Percentiles rank a stretch among this genome's conserved stretches.
Conservation (phyloP, 2,797 vertebrate genomes). For the Schizopygopsis pylzovi region DNA sequence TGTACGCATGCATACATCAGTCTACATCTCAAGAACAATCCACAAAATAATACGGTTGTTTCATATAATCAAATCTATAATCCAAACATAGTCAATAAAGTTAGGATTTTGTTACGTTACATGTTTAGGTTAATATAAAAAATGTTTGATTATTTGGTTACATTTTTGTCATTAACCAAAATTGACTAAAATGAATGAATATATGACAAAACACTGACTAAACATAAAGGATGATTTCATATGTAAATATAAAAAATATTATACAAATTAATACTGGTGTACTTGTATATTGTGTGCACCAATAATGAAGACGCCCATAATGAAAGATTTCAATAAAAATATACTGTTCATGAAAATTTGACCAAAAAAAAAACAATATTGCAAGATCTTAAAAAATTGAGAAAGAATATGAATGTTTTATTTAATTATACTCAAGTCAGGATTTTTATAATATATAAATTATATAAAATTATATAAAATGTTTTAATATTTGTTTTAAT, state of each 20-base stretch:
- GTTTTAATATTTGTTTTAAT: neutral
- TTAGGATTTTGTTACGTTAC: neutral
- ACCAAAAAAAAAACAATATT: neutral
- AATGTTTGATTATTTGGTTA: neutral
- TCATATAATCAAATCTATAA: neutral
- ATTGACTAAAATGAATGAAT: neutral
- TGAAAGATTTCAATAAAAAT: neutral
- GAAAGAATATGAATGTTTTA: neutral
- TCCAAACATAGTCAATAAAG: neutral
- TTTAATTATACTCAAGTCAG: neutral
- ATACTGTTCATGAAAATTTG: neutral
- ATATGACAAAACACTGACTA: neutral
- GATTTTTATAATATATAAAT: neutral
- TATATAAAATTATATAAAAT: neutral
- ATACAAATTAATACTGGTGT: neutral
- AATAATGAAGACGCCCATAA: neutral
- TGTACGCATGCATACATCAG: neutral
- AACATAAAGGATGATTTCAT: neutral
- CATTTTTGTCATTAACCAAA: neutral
- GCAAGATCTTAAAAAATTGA: neutral
- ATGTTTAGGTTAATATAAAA: neutral
- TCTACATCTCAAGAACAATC: neutral
- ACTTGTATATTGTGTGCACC: neutral
- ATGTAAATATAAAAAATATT: neutral
- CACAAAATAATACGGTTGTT: neutral